A percentile compares a stretch with the other conserved stretches of the same genome.
Evolutionary conservation across 1,140 invertebrate species (phyloP).

Genomic region (Phymastichus coffea): DNA sequence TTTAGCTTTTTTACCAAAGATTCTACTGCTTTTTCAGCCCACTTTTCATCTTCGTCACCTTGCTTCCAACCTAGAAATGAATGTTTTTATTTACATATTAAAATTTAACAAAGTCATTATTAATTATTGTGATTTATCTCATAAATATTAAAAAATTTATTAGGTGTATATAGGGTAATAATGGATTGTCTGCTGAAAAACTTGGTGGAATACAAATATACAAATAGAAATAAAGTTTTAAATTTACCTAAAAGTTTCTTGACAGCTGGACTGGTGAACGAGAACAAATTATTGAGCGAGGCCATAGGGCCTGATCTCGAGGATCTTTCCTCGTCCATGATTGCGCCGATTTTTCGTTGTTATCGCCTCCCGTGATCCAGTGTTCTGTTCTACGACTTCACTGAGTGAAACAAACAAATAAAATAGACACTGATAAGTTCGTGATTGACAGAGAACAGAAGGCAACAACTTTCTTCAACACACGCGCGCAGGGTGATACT

Average conservation of each 20-base stretch:
- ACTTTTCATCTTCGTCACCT: constrained; percentile 97
- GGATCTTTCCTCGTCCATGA: constrained; percentile 81
- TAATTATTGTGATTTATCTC: too few species aligned
- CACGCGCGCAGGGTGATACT: constrained; percentile 17
- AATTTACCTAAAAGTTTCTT: constrained; percentile 67
- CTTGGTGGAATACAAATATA: too few species aligned
- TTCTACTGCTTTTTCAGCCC: constrained; percentile 99
- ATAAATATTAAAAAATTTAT: not conserved
- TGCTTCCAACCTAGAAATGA: constrained; percentile 94
- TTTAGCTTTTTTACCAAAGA: constrained; percentile 98
- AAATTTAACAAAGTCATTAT: too few species aligned
- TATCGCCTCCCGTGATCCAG: constrained; percentile 2
- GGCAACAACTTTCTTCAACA: too few species aligned
- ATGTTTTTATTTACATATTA: not conserved
- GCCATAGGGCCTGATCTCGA: constrained; percentile 83
- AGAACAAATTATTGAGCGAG: constrained; percentile 89
- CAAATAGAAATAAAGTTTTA: not conserved
- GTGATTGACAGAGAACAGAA: constrained; percentile 9
- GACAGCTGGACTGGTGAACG: constrained; percentile 94
- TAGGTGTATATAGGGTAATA: not conserved
- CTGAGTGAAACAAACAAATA: not conserved
- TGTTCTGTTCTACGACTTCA: constrained; percentile 1
- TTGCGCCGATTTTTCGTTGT: not conserved
- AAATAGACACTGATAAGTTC: not conserved
- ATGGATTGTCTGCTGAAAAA: not conserved